phyloP scores from a whole-genome alignment of 2,888 invertebrate species.

The Pseudococcus jackbeardsleyi region DNA sequence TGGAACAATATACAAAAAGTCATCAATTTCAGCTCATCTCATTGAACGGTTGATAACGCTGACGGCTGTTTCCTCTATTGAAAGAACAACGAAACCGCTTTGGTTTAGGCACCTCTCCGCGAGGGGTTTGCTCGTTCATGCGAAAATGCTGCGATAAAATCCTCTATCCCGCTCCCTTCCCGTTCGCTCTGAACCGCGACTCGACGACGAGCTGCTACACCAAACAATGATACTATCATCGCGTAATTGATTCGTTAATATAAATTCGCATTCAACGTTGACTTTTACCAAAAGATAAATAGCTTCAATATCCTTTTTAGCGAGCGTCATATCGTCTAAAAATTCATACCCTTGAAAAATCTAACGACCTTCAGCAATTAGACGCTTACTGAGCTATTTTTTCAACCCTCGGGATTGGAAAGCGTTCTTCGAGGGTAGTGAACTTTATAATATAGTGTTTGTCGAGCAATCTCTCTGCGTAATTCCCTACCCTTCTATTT shows the following conservation, averaged over 20 bases:
- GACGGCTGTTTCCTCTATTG: conserved; percentile 51
- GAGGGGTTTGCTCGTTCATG: conserved; percentile 56
- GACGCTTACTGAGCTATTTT: neutral
- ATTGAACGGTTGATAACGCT: conserved; percentile 49
- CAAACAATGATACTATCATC: conserved; percentile 59
- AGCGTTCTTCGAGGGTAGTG: too few relatives aligned
- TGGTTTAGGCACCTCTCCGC: conserved; percentile 25
- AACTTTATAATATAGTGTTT: too few relatives aligned
- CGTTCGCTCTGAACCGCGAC: neutral
- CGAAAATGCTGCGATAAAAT: conserved; percentile 58
- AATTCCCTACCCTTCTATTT: too few relatives aligned
- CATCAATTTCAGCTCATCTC: conserved; percentile 51
- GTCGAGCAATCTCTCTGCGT: too few relatives aligned
- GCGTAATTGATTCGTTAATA: conserved; percentile 60
- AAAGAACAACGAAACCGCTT: conserved; percentile 51
- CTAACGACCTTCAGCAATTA: conserved; percentile 33
- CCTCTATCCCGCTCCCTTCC: neutral
- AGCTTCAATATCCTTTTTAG: conserved; percentile 30
- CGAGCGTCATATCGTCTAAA: neutral
- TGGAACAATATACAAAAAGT: conserved; percentile 51
- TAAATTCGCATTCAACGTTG: conserved; percentile 50
- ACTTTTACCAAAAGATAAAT: conserved; percentile 35
- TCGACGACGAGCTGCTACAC: conserved; percentile 37
- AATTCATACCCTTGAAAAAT: conserved; percentile 25
- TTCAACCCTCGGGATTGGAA: too few relatives aligned